phyloP scores from a whole-genome alignment of 2,797 vertebrate species.

The Pristis pectinata region DNA sequence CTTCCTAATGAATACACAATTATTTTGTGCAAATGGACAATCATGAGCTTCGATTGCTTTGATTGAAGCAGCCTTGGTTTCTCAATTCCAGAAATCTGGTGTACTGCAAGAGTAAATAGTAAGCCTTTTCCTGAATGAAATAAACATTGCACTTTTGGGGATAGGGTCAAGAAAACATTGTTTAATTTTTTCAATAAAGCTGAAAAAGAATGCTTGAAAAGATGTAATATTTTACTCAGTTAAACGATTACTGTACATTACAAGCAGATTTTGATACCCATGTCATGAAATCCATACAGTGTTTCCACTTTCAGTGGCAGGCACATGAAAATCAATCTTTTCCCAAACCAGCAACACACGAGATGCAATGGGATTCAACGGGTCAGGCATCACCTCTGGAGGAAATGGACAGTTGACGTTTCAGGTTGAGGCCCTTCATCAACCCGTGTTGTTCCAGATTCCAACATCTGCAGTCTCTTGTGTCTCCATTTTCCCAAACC shows the following conservation, averaged over 20 bases:
- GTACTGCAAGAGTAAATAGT: not conserved
- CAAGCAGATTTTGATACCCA: not conserved
- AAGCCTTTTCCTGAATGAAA: not conserved
- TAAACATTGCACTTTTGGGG: not conserved
- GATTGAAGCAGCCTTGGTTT: not conserved
- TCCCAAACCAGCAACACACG: too few relatives aligned
- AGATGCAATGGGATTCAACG: too few relatives aligned
- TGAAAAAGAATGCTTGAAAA: not conserved
- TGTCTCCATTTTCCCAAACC: too few relatives aligned
- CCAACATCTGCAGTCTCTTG: too few relatives aligned
- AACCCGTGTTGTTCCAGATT: too few relatives aligned
- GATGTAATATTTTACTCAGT: not conserved
- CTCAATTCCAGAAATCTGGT: not conserved
- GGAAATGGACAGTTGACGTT: too few relatives aligned
- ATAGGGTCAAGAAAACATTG: not conserved
- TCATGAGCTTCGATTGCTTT: not conserved
- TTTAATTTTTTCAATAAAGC: not conserved
- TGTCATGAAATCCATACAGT: too few relatives aligned
- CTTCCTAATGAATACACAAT: slow-evolving; percentile 24
- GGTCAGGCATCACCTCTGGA: too few relatives aligned
- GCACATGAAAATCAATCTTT: too few relatives aligned
- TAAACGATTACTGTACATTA: not conserved
- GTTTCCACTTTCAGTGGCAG: too few relatives aligned
- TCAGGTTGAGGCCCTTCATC: too few relatives aligned
- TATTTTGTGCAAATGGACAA: not conserved